phyloP scores from a whole-genome alignment of 2,113 vertebrate genomes.

The Lagenorhynchus albirostris region DNA sequence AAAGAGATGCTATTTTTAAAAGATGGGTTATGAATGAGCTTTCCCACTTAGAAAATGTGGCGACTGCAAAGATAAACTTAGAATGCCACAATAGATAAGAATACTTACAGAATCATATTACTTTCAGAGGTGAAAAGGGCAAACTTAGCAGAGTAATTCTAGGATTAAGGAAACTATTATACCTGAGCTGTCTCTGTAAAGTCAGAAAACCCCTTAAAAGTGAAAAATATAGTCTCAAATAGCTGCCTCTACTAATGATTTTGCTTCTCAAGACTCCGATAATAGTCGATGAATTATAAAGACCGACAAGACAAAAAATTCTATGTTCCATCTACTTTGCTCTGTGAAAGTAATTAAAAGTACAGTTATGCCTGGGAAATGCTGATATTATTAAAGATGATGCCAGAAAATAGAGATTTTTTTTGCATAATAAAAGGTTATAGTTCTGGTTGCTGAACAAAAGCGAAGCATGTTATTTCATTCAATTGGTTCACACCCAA shows the following conservation, averaged over 20 bases:
- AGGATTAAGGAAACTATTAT: constrained; percentile 23
- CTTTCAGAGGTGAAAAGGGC: background rate
- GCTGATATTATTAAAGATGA: background rate
- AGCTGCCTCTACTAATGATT: background rate
- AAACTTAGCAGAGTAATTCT: constrained; percentile 11
- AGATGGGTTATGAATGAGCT: constrained; percentile 25
- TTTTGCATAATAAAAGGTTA: constrained; percentile 56
- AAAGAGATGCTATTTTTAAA: constrained; percentile 14
- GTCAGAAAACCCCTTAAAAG: background rate
- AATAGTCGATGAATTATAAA: constrained; percentile 6
- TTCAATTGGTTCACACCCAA: constrained; percentile 47
- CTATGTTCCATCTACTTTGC: constrained; percentile 24
- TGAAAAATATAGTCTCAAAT: background rate
- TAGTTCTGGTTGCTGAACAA: constrained; percentile 32
- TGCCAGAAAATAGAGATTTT: constrained; percentile 29
- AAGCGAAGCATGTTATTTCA: constrained; percentile 44
- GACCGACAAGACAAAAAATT: background rate
- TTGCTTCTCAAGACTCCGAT: background rate
- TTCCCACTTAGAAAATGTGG: background rate
- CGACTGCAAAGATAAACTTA: constrained; percentile 35
- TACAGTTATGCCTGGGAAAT: background rate
- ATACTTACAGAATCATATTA: background rate
- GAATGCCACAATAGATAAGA: background rate
- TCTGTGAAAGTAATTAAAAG: constrained; percentile 35
- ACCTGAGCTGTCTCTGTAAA: background rate